Evolutionary conservation across 1,140 invertebrate genomes (phyloP).

Genomic region (Drosophila watanabei): DNA sequence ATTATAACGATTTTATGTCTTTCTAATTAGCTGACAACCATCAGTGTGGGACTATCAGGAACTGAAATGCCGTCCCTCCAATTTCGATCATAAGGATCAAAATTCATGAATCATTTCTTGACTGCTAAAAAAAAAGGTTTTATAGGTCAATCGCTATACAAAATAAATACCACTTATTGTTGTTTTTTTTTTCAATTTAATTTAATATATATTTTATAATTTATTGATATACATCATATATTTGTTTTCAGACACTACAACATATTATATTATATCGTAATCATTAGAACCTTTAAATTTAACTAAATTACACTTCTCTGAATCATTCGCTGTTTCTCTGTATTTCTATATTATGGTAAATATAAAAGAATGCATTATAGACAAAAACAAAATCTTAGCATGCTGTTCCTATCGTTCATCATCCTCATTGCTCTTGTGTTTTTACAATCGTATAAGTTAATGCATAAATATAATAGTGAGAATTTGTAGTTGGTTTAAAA

Average conservation of each 20-base stretch:
- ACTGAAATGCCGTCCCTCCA: neutral
- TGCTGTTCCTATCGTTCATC: constrained; percentile 12
- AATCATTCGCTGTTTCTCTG: constrained; percentile 20
- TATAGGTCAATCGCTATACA: neutral
- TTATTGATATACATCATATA: constrained; percentile 76
- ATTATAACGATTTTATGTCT: too few species aligned
- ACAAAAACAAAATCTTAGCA: constrained; percentile 48
- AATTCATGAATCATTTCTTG: neutral
- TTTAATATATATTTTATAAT: constrained; percentile 56
- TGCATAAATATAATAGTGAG: constrained; percentile 75
- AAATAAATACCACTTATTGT: neutral
- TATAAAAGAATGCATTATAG: constrained; percentile 59
- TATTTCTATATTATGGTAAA: constrained; percentile 48
- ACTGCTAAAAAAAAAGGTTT: too few species aligned
- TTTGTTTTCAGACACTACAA: constrained; percentile 60
- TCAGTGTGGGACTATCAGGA: too few species aligned
- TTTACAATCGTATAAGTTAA: constrained; percentile 48
- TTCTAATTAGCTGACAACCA: too few species aligned
- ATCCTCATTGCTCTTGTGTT: constrained; percentile 41
- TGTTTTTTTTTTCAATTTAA: constrained; percentile 4
- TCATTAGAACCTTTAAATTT: constrained; percentile 58
- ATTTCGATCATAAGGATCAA: neutral
- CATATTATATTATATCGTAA: constrained; percentile 47
- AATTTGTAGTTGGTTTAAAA: constrained; percentile 73
- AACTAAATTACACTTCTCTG: constrained; percentile 64